Evolutionary conservation across 2,113 vertebrate genomes (phyloP).

Genomic region (Ptychochromis oligacanthus): DNA sequence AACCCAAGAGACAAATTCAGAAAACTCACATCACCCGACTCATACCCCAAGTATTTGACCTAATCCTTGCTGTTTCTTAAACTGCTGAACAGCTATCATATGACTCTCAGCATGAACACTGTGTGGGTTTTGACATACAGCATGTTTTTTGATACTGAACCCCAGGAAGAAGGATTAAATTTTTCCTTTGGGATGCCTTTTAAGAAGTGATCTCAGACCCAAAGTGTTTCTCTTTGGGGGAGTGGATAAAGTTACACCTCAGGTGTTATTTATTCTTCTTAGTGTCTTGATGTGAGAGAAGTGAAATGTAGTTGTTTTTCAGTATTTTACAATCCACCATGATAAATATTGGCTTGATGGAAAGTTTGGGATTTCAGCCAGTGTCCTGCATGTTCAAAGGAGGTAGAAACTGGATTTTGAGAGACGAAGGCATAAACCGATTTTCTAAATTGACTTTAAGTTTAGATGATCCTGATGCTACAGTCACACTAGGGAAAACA

Average conservation of each 20-base stretch:
- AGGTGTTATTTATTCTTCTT: not conserved
- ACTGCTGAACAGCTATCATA: too few relatives aligned
- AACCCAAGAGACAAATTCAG: conserved; percentile 9
- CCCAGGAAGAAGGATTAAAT: not conserved
- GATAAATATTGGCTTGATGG: not conserved
- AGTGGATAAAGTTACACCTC: not conserved
- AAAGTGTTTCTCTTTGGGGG: not conserved
- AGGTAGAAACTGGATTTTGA: not conserved
- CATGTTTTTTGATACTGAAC: conserved; percentile 4
- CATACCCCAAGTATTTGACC: conserved; percentile 23
- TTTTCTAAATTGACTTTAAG: not conserved
- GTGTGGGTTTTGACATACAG: not conserved
- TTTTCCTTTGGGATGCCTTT: not conserved
- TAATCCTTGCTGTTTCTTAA: not conserved
- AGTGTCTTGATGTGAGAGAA: not conserved
- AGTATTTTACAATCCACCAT: not conserved
- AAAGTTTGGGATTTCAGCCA: not conserved
- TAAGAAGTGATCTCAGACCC: conserved; percentile 12
- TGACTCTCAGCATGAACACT: conserved; percentile 24
- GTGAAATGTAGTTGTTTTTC: not conserved
- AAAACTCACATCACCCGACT: conserved; percentile 22
- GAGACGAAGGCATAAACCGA: not conserved
- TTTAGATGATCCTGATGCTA: not conserved
- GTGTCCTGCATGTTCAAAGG: not conserved
- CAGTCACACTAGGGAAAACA: not conserved